phyloP scores from a whole-genome alignment of 2,797 vertebrate species.

The Helicolenus hilgendorfi region DNA sequence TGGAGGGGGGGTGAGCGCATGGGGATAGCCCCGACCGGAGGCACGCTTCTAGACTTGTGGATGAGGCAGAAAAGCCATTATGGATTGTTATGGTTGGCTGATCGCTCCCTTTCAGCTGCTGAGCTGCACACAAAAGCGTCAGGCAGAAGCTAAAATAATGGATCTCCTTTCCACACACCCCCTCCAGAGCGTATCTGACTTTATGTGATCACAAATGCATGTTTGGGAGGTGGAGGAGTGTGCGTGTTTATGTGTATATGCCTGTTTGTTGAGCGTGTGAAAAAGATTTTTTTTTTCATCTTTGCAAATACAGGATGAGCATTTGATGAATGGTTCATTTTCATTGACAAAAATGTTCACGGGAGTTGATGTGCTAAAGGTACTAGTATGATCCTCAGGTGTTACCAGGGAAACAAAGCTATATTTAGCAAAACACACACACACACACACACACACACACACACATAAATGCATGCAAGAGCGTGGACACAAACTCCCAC shows the following conservation, averaged over 20 bases:
- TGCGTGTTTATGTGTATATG: not conserved
- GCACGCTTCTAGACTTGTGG: constrained; percentile 91
- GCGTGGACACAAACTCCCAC: constrained; percentile 48
- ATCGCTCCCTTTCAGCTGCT: constrained; percentile 87
- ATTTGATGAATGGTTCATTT: constrained; percentile 42
- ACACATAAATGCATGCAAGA: constrained; percentile 23
- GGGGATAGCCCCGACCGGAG: constrained; percentile 84
- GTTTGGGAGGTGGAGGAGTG: constrained; percentile 63
- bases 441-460: not conserved
- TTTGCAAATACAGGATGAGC: not conserved
- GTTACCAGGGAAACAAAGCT: constrained; percentile 82
- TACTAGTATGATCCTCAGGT: constrained; percentile 70
- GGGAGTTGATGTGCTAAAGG: constrained; percentile 30
- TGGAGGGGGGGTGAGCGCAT: constrained; percentile 23
- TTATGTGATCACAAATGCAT: constrained; percentile 82
- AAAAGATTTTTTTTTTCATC: not conserved
- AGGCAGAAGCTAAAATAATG: constrained; percentile 90
- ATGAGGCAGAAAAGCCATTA: constrained; percentile 91
- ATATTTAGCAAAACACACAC: constrained; percentile 72
- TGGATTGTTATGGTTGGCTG: constrained; percentile 90
- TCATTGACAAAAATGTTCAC: constrained; percentile 49
- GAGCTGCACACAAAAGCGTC: constrained; percentile 89
- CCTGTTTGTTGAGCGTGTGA: not conserved
- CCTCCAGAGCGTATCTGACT: constrained; percentile 68
- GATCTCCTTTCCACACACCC: constrained; percentile 72